phyloP scores from a whole-genome alignment of 2,113 vertebrate species.

The Megalops atlanticus region DNA sequence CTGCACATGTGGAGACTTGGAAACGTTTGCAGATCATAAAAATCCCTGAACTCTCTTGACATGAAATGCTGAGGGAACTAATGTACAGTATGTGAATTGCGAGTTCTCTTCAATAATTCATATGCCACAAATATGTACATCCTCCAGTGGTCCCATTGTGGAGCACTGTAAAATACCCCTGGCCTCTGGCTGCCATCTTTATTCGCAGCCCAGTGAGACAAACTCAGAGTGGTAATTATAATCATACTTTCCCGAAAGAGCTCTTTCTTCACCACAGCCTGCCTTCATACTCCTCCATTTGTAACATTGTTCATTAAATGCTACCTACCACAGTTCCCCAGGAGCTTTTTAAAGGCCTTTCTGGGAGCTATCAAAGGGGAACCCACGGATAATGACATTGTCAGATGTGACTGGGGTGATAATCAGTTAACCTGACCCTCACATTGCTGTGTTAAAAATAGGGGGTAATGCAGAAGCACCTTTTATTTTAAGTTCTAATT shows the following conservation, averaged over 20 bases:
- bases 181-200: constrained; percentile 43
- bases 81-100: constrained; percentile 4
- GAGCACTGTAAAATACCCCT: constrained; percentile 36
- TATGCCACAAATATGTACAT: constrained; percentile 44
- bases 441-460: constrained; percentile 23
- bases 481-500: constrained; percentile 45
- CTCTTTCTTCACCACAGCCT: constrained; percentile 38
- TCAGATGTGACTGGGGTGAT: constrained; percentile 76
- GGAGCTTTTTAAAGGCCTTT: constrained; percentile 77
- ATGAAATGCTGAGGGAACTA: not conserved
- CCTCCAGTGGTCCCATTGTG: constrained; percentile 33
- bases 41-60: not conserved
- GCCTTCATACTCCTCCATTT: constrained; percentile 52
- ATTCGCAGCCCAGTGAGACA: constrained; percentile 40
- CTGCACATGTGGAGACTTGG: not conserved
- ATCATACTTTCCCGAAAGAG: constrained; percentile 44
- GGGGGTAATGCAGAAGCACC: constrained; percentile 47
- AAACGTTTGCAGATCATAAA: not conserved
- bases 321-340: constrained; percentile 70
- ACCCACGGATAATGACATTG: constrained; percentile 78
- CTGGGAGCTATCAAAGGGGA: constrained; percentile 75
- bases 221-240: constrained; percentile 51
- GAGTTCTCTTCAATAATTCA: constrained; percentile 46
- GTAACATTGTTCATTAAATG: constrained; percentile 68
- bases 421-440: constrained; percentile 72